Evolutionary conservation across 1,140 invertebrate genomes (phyloP), one percentile per base, ranked within the genome.

Genomic region (Hirudo medicinalis): DNA sequence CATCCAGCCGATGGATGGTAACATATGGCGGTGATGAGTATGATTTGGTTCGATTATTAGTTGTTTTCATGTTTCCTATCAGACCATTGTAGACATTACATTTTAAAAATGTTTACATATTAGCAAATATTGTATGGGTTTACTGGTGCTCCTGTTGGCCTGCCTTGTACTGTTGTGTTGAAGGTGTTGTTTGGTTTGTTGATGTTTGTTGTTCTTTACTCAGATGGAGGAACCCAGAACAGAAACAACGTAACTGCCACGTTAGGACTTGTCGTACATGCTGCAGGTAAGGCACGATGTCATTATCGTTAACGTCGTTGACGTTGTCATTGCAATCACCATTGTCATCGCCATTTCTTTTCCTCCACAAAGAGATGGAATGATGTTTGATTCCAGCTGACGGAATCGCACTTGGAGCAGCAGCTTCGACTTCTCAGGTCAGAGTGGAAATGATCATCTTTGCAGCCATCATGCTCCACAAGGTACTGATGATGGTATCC

Each of bases 371-470:
- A 17, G 9, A 17, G 43, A 15, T 17, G 0, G 43, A 49, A 49
- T 17, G 15, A 63, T 63, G 57, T 25, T 68, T 29, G 69, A 72
- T 78, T 82, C 9, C 80, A 87, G 95, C 94, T 75, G 96, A 99
- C 85, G 96, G 96, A 32, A 88, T 99, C 54, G 95, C 96, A 3
- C 81, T 99, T 19, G 96, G 96, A 66, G 94, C 94, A 29, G 95
- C 96, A 0, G 93, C 94, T 0, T 92, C 91, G 0, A 94, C 94
- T 0, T 89, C 91, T 8, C 92, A 97, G 78, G 87, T 91, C 25
- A 94, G 97, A 78, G 91, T 99, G 5, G 95, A 98, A 84, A 88
- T 95, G 77, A 95, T 99, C 75, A 93, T 99, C 25, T 99, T 99
- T 81, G 72, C 85, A 40, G 96, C 96, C 32, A 98, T 99, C 74